Conservation (phyloP, 2,888 invertebrate species). For the Cosmia trapezina region DNA sequence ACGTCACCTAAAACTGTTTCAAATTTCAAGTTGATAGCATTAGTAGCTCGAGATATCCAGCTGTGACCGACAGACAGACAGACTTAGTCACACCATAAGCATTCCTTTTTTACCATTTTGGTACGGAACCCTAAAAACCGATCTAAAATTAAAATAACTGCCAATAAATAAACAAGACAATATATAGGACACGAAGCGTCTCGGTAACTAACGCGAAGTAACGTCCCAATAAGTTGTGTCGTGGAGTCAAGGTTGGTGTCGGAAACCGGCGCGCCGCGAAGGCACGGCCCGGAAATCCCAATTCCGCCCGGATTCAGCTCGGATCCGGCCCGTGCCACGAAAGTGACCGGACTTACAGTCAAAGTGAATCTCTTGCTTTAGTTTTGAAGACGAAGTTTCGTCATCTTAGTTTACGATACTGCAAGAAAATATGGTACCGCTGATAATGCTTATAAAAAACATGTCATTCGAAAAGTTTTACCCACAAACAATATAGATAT, state of each 20-base stretch:
- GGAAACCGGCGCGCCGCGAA: slow-evolving; percentile 45
- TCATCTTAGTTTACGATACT: background rate
- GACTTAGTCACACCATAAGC: no score
- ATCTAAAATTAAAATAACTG: background rate
- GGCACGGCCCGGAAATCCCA: slow-evolving; percentile 64
- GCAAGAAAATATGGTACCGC: background rate
- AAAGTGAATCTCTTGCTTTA: slow-evolving; percentile 3
- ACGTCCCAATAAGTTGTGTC: slow-evolving; percentile 27
- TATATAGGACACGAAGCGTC: slow-evolving; percentile 1
- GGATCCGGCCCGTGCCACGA: slow-evolving; percentile 28
- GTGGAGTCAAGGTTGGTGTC: slow-evolving; percentile 38
- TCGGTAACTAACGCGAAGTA: background rate
- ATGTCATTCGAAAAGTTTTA: background rate
- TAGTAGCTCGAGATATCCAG: no score
- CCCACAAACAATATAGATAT: no score
- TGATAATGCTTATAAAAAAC: background rate
- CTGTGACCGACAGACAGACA: no score
- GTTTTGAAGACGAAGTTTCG: background rate
- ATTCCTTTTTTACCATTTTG: no score
- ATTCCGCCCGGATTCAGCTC: slow-evolving; percentile 50
- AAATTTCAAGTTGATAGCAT: no score
- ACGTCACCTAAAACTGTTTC: no score
- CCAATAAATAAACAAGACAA: slow-evolving; percentile 8
- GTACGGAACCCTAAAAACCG: no score
- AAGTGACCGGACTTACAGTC: slow-evolving; percentile 41